phyloP scores from a whole-genome alignment of 2,113 vertebrate genomes.

The rat (Rattus norvegicus) region GRCr8 NC_086021.1:117396501-117397000 shows the following conservation, averaged over 20 bases:
- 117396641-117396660: neutral
- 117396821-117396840: neutral
- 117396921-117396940: slow-evolving; percentile 18
- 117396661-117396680: neutral
- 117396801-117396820: neutral
- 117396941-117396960: accelerated
- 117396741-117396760: neutral
- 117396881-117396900: neutral
- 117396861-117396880: neutral
- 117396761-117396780: neutral
- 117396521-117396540: neutral
- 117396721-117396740: neutral
- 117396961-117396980: slow-evolving; percentile 53
- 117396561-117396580: neutral
- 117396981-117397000: slow-evolving; percentile 74
- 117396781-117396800: neutral
- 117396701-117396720: neutral
- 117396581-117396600: neutral
- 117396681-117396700: neutral
- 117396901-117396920: neutral
- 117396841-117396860: neutral
- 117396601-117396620: neutral
- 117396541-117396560: neutral
- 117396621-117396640: neutral
- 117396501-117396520: neutral